These are phyloP conservation scores for Drosophila gaucha DNA, from an alignment of 2,888 invertebrate species.

Conservation along the genomic window DNA sequence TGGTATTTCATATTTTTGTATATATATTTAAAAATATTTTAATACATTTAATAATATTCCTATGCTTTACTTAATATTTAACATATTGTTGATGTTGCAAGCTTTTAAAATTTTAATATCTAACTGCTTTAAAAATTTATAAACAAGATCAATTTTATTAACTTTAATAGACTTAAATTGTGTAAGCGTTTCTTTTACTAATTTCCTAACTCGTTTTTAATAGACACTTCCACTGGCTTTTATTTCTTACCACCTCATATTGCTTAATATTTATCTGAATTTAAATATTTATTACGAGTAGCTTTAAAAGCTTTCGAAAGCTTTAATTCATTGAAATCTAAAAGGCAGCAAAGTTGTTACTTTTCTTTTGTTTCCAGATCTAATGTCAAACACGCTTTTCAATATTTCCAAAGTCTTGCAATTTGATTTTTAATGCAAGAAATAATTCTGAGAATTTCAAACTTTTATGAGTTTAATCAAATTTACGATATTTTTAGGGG, in stretches of 20 bases:
- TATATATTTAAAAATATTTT: too few species aligned
- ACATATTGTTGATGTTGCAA: too few species aligned
- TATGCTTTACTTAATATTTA: too few species aligned
- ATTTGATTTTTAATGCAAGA: background rate
- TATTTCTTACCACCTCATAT: background rate
- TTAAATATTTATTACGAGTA: background rate
- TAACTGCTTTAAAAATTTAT: too few species aligned
- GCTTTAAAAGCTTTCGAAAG: background rate
- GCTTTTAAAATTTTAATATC: too few species aligned
- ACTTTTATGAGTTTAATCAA: too few species aligned
- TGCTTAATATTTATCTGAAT: background rate
- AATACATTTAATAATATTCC: too few species aligned
- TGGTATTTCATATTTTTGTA: too few species aligned
- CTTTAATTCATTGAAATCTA: too few species aligned
- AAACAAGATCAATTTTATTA: too few species aligned
- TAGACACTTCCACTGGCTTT: background rate
- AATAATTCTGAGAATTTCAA: conserved; percentile 8
- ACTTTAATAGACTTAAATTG: too few species aligned
- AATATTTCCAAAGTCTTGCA: conserved; percentile 2
- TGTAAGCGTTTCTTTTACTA: background rate
- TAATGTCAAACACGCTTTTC: background rate
- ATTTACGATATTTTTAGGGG: conserved; percentile 9
- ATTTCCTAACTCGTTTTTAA: background rate
- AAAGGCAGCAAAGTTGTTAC: background rate
- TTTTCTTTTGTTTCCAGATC: background rate